These are phyloP conservation scores for Hafferia zeledoni DNA, from an alignment of 2,797 vertebrate genomes.

Conservation along the genomic window DNA sequence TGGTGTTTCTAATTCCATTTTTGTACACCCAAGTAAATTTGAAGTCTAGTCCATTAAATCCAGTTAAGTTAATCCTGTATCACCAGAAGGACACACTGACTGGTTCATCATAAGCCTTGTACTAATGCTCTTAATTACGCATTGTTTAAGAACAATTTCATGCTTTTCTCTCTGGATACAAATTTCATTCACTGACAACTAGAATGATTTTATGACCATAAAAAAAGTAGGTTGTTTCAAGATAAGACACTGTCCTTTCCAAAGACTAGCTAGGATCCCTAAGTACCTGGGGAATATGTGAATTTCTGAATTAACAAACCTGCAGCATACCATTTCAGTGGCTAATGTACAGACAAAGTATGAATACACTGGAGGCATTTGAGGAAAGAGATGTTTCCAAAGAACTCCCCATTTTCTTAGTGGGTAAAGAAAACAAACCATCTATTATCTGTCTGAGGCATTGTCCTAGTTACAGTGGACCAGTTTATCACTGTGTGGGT, in stretches of 20 bases:
- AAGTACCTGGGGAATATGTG: not conserved
- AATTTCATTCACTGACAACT: not conserved
- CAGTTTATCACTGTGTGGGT: too few relatives aligned
- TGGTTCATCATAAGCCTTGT: not conserved
- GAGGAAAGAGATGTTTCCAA: not conserved
- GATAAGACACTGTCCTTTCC: not conserved
- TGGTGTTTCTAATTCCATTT: not conserved
- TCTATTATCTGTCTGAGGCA: not conserved
- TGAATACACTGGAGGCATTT: not conserved
- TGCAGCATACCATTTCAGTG: not conserved
- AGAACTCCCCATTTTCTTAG: not conserved
- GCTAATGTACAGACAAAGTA: not conserved
- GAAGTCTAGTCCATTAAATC: not conserved
- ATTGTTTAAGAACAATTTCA: not conserved
- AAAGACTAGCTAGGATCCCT: not conserved
- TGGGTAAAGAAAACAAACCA: not conserved
- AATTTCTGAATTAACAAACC: not conserved
- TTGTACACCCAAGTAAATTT: not conserved
- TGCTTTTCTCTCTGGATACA: not conserved
- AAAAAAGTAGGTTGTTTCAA: not conserved
- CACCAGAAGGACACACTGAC: not conserved
- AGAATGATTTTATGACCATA: not conserved
- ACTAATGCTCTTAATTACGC: not conserved
- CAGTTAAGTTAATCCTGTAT: not conserved
- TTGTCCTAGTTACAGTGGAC: too few relatives aligned